phyloP scores from a whole-genome alignment of 1,140 invertebrate species.

The Listronotus oregonensis region DNA sequence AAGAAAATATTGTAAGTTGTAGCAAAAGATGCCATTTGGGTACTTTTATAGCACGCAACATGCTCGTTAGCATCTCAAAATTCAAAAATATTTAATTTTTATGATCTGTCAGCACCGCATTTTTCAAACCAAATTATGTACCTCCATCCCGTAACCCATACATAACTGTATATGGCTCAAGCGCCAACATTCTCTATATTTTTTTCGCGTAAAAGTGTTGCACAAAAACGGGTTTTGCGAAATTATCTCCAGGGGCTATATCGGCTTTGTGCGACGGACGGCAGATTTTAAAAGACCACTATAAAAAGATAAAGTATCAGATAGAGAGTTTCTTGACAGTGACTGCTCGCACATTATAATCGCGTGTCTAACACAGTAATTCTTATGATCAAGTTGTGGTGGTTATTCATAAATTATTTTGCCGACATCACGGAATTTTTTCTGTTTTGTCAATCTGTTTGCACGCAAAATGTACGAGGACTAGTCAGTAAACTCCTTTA shows the following conservation, averaged over 20 bases:
- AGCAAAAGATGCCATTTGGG: too few species aligned
- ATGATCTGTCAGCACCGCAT: too few species aligned
- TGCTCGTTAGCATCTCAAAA: too few species aligned
- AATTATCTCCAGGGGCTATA: conserved; percentile 22
- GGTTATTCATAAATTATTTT: conserved; percentile 21
- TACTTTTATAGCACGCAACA: too few species aligned
- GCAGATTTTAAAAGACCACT: conserved; percentile 7
- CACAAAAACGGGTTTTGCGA: conserved; percentile 18
- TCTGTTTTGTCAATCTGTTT: background rate
- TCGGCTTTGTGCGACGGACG: conserved; percentile 16
- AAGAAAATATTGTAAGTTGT: too few species aligned
- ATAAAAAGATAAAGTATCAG: conserved; percentile 12
- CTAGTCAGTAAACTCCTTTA: background rate
- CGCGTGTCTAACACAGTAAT: conserved; percentile 32
- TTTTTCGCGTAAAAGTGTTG: background rate
- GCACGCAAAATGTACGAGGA: background rate
- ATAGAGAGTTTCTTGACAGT: conserved; percentile 13
- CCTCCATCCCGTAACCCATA: too few species aligned
- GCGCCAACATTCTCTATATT: background rate
- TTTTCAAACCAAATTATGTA: too few species aligned
- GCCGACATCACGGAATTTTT: conserved; percentile 8
- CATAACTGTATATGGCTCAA: background rate
- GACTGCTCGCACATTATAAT: conserved; percentile 29
- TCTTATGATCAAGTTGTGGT: conserved; percentile 21
- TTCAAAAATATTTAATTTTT: too few species aligned